These are phyloP conservation scores for Cuculus canorus DNA, from an alignment of 2,797 vertebrate genomes.

Conservation along the genomic window DNA sequence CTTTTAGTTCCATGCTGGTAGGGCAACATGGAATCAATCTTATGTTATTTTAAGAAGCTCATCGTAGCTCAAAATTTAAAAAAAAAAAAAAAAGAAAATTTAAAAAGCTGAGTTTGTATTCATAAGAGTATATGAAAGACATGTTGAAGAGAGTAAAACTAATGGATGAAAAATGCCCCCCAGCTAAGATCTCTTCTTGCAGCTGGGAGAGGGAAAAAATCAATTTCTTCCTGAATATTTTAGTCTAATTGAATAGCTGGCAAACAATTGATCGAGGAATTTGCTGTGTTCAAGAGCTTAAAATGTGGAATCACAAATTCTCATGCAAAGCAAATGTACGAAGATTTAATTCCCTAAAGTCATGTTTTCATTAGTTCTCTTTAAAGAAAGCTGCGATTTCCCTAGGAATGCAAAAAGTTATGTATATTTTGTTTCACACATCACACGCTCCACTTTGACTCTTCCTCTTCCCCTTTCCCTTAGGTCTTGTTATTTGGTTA, in stretches of 20 bases:
- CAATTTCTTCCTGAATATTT: slow-evolving; percentile 4
- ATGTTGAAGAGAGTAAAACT: not conserved
- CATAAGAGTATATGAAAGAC: not conserved
- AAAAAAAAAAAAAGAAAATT: too few species aligned
- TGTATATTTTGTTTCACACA: not conserved
- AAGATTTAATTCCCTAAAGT: not conserved
- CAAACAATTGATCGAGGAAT: slow-evolving; percentile 20
- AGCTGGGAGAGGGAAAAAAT: not conserved
- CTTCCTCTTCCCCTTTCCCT: not conserved
- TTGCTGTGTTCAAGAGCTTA: not conserved
- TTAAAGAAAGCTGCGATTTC: not conserved
- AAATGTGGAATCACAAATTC: not conserved
- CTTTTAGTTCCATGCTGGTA: not conserved
- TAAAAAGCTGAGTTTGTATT: not conserved
- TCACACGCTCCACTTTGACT: not conserved
- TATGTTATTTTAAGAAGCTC: not conserved
- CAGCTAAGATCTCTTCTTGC: not conserved
- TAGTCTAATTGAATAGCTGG: slow-evolving; percentile 29
- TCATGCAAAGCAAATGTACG: not conserved
- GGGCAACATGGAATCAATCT: not conserved
- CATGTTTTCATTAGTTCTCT: not conserved
- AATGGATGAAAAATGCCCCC: not conserved
- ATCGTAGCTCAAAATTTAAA: too few species aligned
- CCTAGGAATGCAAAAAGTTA: not conserved
- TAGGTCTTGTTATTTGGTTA: not conserved